Conservation (phyloP, 2,113 vertebrate species). For the Hyperopisus bebe region DNA sequence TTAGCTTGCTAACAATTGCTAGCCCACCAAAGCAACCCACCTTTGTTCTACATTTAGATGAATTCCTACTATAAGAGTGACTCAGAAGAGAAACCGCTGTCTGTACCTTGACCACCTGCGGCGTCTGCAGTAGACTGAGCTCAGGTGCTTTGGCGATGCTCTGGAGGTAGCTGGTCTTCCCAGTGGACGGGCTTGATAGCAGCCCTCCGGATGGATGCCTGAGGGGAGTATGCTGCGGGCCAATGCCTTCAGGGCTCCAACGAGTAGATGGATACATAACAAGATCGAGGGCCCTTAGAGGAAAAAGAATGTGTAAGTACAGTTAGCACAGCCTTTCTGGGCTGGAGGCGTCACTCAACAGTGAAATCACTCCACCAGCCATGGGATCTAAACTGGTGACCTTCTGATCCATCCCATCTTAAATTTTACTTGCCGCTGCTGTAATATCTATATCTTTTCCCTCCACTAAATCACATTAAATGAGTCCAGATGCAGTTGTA, state of each 20-base stretch:
- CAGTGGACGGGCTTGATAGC: conserved; percentile 34
- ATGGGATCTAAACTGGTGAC: background rate
- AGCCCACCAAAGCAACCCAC: background rate
- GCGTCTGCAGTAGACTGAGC: conserved; percentile 78
- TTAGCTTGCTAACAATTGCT: background rate
- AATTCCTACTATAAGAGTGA: background rate
- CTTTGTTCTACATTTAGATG: background rate
- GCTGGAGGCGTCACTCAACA: background rate
- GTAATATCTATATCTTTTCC: background rate
- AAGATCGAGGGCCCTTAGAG: conserved; percentile 69
- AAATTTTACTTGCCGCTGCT: background rate
- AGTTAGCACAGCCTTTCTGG: background rate
- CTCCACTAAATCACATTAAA: background rate
- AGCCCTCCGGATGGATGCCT: conserved; percentile 49
- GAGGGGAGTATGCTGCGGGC: conserved; percentile 47
- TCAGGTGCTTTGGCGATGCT: conserved; percentile 63
- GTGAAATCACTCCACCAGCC: background rate
- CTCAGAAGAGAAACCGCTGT: background rate
- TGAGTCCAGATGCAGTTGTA: background rate
- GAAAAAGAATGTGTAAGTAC: conserved; percentile 2
- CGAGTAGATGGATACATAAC: conserved; percentile 69
- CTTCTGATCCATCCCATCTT: background rate
- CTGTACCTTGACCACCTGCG: conserved; percentile 82
- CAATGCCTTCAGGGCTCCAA: conserved; percentile 33
- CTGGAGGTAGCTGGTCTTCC: conserved; percentile 38